These are phyloP conservation scores for Lepidurus arcticus DNA, from an alignment of 1,140 invertebrate species.

Conservation along the genomic window DNA sequence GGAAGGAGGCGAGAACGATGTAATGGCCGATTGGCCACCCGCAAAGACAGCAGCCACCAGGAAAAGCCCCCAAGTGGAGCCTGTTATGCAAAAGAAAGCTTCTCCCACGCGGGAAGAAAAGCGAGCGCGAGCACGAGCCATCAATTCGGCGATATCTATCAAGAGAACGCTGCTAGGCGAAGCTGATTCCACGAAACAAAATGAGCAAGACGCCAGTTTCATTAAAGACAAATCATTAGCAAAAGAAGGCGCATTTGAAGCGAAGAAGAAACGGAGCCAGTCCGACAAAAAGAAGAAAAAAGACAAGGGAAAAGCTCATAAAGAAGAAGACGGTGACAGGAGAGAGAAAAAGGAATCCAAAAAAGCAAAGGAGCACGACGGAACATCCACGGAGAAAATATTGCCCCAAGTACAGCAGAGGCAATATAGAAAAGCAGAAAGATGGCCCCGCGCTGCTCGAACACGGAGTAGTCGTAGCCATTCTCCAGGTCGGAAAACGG, in stretches of 20 bases:
- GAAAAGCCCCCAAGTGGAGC: conserved; percentile 7
- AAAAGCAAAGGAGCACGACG: neutral
- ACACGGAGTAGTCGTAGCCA: neutral
- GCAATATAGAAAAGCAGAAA: conserved; percentile 6
- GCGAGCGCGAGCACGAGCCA: neutral
- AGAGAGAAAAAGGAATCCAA: neutral
- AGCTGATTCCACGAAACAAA: neutral
- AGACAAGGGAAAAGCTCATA: neutral
- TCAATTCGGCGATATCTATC: neutral
- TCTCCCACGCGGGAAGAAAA: neutral
- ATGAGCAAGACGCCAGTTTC: conserved; percentile 10
- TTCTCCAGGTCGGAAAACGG: neutral
- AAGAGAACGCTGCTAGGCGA: neutral
- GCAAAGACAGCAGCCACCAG: neutral
- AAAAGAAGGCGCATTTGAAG: neutral
- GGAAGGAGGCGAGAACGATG: neutral
- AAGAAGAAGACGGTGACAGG: conserved; percentile 10
- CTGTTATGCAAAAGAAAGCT: neutral
- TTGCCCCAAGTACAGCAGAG: conserved; percentile 6
- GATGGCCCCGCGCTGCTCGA: neutral
- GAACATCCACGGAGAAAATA: neutral
- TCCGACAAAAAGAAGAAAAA: neutral
- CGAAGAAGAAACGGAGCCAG: neutral
- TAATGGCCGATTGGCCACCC: conserved; percentile 17
- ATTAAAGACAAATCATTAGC: conserved; percentile 20